These are phyloP conservation scores for Diachasma alloeum DNA, from an alignment of 1,140 invertebrate species.

Conservation along the genomic window DNA sequence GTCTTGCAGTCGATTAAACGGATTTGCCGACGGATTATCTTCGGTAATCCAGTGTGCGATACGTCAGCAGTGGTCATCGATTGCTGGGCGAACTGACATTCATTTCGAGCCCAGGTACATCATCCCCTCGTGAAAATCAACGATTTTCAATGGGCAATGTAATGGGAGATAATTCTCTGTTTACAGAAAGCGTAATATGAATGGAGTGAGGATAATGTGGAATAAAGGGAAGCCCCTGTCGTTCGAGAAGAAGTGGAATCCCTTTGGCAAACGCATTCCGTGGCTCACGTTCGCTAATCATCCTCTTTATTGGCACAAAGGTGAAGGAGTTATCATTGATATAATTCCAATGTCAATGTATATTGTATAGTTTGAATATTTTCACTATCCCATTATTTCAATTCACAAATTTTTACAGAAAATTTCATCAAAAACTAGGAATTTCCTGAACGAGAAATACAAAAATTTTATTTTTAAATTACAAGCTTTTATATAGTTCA, in stretches of 20 bases:
- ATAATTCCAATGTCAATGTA: no score
- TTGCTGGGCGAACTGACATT: conserved; percentile 65
- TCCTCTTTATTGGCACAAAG: conserved; percentile 82
- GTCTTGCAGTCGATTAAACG: conserved; percentile 71
- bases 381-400: no score
- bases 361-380: no score
- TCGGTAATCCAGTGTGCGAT: conserved; percentile 75
- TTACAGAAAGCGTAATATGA: conserved; percentile 72
- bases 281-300: conserved; percentile 82
- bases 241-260: conserved; percentile 84
- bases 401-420: no score
- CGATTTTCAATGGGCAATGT: no score
- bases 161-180: conserved; percentile 7
- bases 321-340: conserved; percentile 56
- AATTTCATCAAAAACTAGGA: no score
- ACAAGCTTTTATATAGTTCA: no score
- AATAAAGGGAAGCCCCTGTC: conserved; percentile 74
- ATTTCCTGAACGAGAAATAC: no score
- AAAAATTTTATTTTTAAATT: no score
- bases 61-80: conserved; percentile 66
- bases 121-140: not conserved
- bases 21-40: conserved; percentile 75
- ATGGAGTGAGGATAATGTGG: conserved; percentile 80
- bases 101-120: conserved; percentile 72
- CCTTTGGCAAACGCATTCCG: conserved; percentile 81